Percentiles rank a stretch among this genome's conserved stretches.
phyloP scores from a whole-genome alignment of 2,113 vertebrate genomes.

The Heliornis fulica region DNA sequence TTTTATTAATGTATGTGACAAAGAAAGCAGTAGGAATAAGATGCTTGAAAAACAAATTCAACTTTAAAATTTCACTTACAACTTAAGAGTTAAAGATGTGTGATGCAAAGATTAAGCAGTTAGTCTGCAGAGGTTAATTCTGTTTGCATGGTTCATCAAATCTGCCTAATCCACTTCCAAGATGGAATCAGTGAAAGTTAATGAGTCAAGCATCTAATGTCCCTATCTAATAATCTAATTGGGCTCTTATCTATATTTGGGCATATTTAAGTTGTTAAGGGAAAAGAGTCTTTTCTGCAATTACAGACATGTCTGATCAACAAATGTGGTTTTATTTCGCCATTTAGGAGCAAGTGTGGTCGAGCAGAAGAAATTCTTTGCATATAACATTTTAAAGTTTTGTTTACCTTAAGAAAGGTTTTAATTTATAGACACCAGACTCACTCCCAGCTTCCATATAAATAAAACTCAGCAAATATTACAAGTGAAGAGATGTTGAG shows the following conservation, averaged over 20 bases:
- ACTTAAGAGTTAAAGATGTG: not conserved
- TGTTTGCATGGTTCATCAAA: conserved; percentile 35
- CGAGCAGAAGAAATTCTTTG: not conserved
- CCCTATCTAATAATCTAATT: conserved; percentile 48
- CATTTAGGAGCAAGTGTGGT: not conserved
- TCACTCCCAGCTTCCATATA: not conserved
- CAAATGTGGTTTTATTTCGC: not conserved
- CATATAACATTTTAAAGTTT: not conserved
- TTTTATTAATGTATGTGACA: not conserved
- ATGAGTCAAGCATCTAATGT: conserved; percentile 25
- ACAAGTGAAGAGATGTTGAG: not conserved
- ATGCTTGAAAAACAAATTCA: not conserved
- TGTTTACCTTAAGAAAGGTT: not conserved
- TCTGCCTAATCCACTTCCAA: conserved; percentile 36
- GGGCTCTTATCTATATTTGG: conserved; percentile 34
- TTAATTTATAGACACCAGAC: not conserved
- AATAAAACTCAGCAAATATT: not conserved
- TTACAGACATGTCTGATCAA: not conserved
- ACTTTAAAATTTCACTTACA: not conserved
- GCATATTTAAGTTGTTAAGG: not conserved
- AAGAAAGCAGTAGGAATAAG: not conserved
- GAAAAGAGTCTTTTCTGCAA: not conserved
- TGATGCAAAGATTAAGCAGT: not conserved
- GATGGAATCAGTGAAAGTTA: conserved; percentile 42
- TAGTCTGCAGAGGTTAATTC: conserved; percentile 31